Evolutionary conservation across 1,140 invertebrate species (phyloP).

Genomic region (Hylaeus volcanicus): DNA sequence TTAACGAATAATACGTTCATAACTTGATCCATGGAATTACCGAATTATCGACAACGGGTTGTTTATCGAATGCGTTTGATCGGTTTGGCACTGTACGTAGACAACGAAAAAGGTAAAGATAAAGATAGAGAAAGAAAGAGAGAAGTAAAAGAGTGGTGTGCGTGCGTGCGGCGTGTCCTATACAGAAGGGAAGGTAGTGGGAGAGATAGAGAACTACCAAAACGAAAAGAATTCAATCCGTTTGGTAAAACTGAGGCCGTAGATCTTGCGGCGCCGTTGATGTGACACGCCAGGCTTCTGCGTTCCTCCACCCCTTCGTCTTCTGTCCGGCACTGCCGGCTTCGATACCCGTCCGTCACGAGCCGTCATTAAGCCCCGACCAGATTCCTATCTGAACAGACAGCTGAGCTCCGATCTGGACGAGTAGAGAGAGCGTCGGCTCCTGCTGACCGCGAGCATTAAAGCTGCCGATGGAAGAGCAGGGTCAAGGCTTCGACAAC

Average conservation of each 20-base stretch:
- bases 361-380: constrained; percentile 74
- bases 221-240: constrained; percentile 69
- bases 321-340: constrained; percentile 57
- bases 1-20: constrained; percentile 26
- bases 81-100: constrained; percentile 14
- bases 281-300: constrained; percentile 69
- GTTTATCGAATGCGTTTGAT: constrained; percentile 19
- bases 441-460: constrained; percentile 58
- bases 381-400: constrained; percentile 74
- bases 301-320: constrained; percentile 55
- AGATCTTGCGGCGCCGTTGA: constrained; percentile 76
- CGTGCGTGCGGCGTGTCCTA: not conserved
- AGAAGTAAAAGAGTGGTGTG: not conserved
- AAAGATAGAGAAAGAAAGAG: not conserved
- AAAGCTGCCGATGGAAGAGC: constrained; percentile 67
- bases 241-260: constrained; percentile 67
- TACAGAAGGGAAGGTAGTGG: not conserved
- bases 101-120: not conserved
- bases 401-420: constrained; percentile 65
- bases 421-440: constrained; percentile 57
- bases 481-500: constrained; percentile 74
- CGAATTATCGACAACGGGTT: constrained; percentile 30
- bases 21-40: constrained; percentile 44
- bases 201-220: constrained; percentile 9
- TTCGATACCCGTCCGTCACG: constrained; percentile 73